Base-by-base conservation (phyloP, 2,797 vertebrate genomes). In the Rhabdomys pumilio region DNA sequence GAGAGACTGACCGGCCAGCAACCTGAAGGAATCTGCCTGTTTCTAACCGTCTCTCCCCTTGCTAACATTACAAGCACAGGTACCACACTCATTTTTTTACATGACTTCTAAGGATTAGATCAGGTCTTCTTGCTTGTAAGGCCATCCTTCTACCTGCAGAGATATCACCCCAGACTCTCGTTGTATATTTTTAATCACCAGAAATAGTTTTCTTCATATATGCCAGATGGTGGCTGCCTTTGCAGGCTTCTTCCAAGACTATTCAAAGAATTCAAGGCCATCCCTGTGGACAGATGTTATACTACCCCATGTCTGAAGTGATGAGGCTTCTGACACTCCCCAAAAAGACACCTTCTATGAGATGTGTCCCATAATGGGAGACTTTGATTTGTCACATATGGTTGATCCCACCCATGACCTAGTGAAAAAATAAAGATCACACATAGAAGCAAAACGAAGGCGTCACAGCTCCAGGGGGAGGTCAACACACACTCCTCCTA, bases 181-280 rank as follows among this genome's bases (percentile, higher is more conserved):
- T 12, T 59, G 53, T 76, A 9, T 61, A 38, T 82, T 88, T 88
- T 34, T 57, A 87, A 96, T 83, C 55, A 82, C 26, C 12, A 77
- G 76, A 87, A 89, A 69, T 76, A 24, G 11, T 55, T 67, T 76
- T 26, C n/a, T 93, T 77, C 41, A 63, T 63, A 44, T 0, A 85
- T 6, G 24, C 9, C 31, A 59, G 72, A 76, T 15, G 67, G 5
- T 31, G n/a, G 53, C 5, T 53, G 34, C 12, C 57, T 34, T 73
- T 53, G 22, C 17, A 55, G 9, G 57, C 29, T 89, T 80, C 63
- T 63, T 81, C 55, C 34, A 83, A 81, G 80, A 24, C 41, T 65
- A 77, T 85, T 91, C 79, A 38, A 80, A 79, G 47, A 55, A 77
- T 44, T 34, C 76, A 91, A 84, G n/a, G 20, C 53, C 57, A 94